These are phyloP conservation scores for Xenopus tropicalis DNA, from an alignment of 2,113 vertebrate genomes.

Conservation along the genomic window DNA sequence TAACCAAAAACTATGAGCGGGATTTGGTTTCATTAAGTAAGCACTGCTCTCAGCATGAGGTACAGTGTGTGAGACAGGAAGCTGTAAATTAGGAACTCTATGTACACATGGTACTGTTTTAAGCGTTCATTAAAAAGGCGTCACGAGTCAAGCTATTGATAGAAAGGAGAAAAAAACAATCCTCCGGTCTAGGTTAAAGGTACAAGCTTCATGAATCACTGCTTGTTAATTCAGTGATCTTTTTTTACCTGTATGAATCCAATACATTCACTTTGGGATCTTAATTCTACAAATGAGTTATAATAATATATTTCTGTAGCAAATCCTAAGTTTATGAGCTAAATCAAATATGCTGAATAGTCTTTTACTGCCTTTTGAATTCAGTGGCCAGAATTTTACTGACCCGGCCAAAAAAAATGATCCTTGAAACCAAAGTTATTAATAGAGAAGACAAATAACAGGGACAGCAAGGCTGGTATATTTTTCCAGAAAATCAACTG, in stretches of 20 bases:
- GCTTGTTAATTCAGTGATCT: conserved; percentile 25
- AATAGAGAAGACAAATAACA: no score
- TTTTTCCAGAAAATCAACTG: no score
- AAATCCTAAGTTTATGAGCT: no score
- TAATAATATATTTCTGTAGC: no score
- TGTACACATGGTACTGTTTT: conserved; percentile 44
- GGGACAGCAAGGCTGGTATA: no score
- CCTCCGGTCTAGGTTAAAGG: conserved; percentile 13
- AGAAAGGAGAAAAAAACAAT: conserved; percentile 10
- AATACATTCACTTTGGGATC: no score
- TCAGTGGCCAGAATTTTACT: no score
- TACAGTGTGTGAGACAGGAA: conserved; percentile 44
- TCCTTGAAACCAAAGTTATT: no score
- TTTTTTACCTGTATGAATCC: background rate
- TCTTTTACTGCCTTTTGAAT: no score
- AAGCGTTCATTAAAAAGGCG: conserved; percentile 36
- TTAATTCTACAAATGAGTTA: no score
- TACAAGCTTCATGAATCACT: conserved; percentile 25
- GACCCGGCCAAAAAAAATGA: no score
- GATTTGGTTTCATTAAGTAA: conserved; percentile 45
- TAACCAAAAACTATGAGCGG: conserved; percentile 31
- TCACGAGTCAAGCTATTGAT: conserved; percentile 14
- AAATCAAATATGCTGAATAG: no score
- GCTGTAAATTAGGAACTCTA: conserved; percentile 38
- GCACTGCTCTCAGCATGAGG: conserved; percentile 39